Base-by-base conservation (phyloP, 2,797 vertebrate genomes). In the Eulemur coronatus region DNA sequence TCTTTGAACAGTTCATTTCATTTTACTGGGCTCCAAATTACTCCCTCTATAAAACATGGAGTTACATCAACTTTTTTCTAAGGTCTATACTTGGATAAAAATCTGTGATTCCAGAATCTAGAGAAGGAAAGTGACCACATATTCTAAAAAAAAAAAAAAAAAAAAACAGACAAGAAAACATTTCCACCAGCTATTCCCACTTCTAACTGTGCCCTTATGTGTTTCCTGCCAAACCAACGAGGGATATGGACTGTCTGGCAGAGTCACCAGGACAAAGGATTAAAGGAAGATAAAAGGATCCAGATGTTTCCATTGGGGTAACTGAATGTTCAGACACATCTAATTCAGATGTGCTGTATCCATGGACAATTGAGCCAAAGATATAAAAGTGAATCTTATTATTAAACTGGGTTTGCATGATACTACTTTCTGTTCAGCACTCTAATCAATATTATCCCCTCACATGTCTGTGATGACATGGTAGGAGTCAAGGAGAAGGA, bases 321-420 rank as follows among this genome's bases (percentile, higher is more conserved):
- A 97, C 94, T 97, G 95, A 97, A 96, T 97, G 97, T 97, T 97
- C 96, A 97, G 96, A 97, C 72, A 94, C 94, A 93, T 97, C 91
- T 96, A 94, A 96, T 97, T 97, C 93, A 95, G 92, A 96, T 96
- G 97, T 96, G 70, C 95, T 97, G 75, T 94, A 91, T 96, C 69
- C 75, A n/a, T 63, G 59, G 92, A 94, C 86, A 96, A 61, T 15
- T 33, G 55, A 95, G 93, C 91, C 96, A 87, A 92, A 88, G 85
- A 93, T 73, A 91, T 86, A 93, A 94, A 96, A 96, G 70, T 84
- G 91, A 94, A 91, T 93, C 59, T 96, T 95, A 33, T 41, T 93
- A 94, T 93, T 96, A 87, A 84, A 14, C 86, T 52, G 95, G 33
- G 28, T 86, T 89, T 94, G 95, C 61, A 41, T 46, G 82, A 72